Base-by-base conservation (phyloP, 2,888 invertebrate species). In the Lasiommata megera region DNA sequence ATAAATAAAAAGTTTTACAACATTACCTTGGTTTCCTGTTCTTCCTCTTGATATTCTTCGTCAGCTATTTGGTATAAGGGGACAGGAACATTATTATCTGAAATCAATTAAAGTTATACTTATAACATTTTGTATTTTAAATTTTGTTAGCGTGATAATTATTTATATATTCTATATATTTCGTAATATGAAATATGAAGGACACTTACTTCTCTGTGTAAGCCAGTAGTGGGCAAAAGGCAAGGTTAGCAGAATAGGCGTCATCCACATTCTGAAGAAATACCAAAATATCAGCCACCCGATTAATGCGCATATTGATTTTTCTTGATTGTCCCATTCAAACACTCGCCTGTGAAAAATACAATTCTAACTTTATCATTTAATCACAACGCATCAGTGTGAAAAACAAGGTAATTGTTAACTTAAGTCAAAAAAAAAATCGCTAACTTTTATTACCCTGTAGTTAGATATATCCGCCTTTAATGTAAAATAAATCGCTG, bases 211-310 rank as follows among this genome's bases (percentile, higher is more conserved):
- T 60, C 72, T 71, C 50, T 78, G 77, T 18, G 76, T 71, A 0
- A 76, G 68, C 84, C 84, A 88, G 64, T 76, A 80, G 65, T 84
- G 86, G 12, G 80, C 41, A 59, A 89, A 88, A 0, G 88, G 87
- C 23, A 78, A 54, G 0, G 82, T 61, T 6, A 84, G 60, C 23
- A 84, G 58, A 8, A 89, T 65, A 0, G 88, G 89, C 8, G 82
- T 75, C 88, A 88, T 88, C 89, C 89, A 89, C 74, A 84, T 73
- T 34, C 80, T 68, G 65, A 87, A 85, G 72, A 82, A 76, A 64
- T 79, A 81, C 88, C 89, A 89, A 65, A 89, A 89, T 5, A 72
- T 62, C 1, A 88, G 68, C 89, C 89, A 89, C 1, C 62, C 78
- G 1, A 71, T 61, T 59, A 89, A 67, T 18, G 83, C 85, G 40